Conservation (phyloP, 2,113 vertebrate genomes). For the Tychaedon coryphoeus region DNA sequence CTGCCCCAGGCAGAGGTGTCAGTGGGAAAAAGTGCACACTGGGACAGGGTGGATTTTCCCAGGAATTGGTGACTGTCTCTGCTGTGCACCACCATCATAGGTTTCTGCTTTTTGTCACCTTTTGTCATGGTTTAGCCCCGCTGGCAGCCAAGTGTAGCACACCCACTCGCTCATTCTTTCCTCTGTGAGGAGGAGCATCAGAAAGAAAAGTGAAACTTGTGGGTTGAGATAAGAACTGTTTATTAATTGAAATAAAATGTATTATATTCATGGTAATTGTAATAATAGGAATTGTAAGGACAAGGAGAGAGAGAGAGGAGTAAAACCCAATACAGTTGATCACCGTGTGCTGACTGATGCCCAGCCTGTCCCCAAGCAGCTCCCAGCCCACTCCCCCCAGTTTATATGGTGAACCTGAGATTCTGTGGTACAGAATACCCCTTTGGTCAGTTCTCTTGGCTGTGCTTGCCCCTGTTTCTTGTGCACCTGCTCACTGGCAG, state of each 20-base stretch:
- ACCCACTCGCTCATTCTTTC: rapidly evolving
- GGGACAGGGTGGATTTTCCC: not conserved
- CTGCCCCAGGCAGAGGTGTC: not conserved
- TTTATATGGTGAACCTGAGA: not conserved
- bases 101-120: not conserved
- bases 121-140: not conserved
- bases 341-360: not conserved
- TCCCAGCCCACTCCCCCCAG: not conserved
- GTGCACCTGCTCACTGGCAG: not conserved
- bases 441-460: not conserved
- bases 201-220: not conserved
- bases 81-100: not conserved
- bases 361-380: not conserved
- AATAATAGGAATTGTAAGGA: not conserved
- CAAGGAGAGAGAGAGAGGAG: not conserved
- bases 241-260: not conserved
- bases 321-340: not conserved
- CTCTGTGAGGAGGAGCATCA: rapidly evolving
- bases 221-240: not conserved
- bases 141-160: not conserved
- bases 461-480: not conserved
- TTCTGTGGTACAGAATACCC: not conserved
- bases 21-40: not conserved
- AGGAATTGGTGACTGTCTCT: not conserved
- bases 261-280: not conserved